These are phyloP conservation scores for Magallana nippona DNA, from an alignment of 2,888 invertebrate species.

Conservation along the genomic window DNA sequence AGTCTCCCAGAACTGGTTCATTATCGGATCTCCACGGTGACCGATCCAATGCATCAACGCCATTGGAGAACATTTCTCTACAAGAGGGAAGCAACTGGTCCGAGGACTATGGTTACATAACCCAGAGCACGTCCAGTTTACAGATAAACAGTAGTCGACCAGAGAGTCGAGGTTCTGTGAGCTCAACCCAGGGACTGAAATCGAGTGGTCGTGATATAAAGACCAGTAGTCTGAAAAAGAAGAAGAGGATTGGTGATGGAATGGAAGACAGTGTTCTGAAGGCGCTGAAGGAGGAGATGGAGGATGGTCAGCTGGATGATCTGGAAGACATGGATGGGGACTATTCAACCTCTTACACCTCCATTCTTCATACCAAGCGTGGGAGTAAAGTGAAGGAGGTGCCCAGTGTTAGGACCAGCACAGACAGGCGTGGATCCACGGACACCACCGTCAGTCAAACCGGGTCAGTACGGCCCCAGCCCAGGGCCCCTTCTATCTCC, in stretches of 20 bases:
- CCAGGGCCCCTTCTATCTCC: slow-evolving; percentile 40
- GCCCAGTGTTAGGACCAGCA: background rate
- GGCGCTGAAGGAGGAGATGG: slow-evolving; percentile 70
- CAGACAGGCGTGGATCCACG: background rate
- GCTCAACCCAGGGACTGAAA: slow-evolving; percentile 50
- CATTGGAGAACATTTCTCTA: slow-evolving; percentile 65
- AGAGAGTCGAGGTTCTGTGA: slow-evolving; percentile 66
- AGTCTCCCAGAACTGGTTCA: slow-evolving; percentile 62
- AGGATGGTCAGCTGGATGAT: slow-evolving; percentile 65
- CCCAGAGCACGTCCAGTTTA: slow-evolving; percentile 60
- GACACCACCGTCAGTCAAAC: slow-evolving; percentile 40
- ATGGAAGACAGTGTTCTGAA: slow-evolving; percentile 66
- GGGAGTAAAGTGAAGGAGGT: slow-evolving; percentile 1
- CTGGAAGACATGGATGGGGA: slow-evolving; percentile 62
- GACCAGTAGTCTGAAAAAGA: slow-evolving; percentile 64
- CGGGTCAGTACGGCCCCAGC: slow-evolving; percentile 50
- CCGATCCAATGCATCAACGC: slow-evolving; percentile 70
- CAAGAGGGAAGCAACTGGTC: slow-evolving; percentile 61
- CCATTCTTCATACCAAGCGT: slow-evolving; percentile 4
- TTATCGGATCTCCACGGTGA: slow-evolving; percentile 60
- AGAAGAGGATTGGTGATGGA: slow-evolving; percentile 66
- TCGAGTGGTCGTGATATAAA: slow-evolving; percentile 53
- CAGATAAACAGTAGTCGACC: slow-evolving; percentile 58
- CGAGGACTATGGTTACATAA: slow-evolving; percentile 69
- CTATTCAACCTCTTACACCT: slow-evolving; percentile 29